Conservation (phyloP, 92 coral and sea anemone species). For the Zoanthus sansibaricus region DNA sequence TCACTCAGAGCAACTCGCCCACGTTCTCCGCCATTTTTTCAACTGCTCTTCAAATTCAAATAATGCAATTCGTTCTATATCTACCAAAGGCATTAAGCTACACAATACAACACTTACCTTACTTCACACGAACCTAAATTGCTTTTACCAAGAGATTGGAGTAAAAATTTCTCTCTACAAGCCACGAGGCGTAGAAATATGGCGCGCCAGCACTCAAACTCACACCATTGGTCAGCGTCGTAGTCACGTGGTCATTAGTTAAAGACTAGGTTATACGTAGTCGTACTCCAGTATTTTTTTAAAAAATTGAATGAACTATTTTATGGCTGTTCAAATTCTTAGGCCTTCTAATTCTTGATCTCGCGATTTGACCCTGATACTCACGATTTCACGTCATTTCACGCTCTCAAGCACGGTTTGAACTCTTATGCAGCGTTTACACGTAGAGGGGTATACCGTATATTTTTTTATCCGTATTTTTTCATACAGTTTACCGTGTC, state of each 20-base stretch:
- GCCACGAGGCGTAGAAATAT: slow-evolving; percentile 94
- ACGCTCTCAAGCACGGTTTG: too few species aligned
- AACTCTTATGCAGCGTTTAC: too few species aligned
- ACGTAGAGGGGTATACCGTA: too few species aligned
- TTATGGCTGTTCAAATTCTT: too few species aligned
- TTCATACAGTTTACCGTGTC: too few species aligned
- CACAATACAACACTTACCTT: slow-evolving; percentile 41
- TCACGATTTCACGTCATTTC: too few species aligned
- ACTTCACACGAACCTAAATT: neutral
- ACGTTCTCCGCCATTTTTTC: neutral
- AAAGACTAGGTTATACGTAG: too few species aligned
- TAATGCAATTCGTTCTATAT: neutral
- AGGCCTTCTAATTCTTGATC: too few species aligned
- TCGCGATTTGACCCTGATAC: too few species aligned
- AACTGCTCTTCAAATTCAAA: neutral
- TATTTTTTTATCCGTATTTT: too few species aligned
- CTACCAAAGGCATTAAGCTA: neutral
- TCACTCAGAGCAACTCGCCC: neutral
- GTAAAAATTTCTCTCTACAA: slow-evolving; percentile 16
- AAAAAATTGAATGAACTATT: too few species aligned
- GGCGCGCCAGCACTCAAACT: slow-evolving; percentile 77
- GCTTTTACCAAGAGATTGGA: slow-evolving; percentile 18
- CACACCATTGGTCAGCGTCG: slow-evolving; percentile 75
- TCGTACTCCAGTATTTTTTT: too few species aligned
- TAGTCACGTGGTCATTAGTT: slow-evolving; percentile 19